Evolutionary conservation across 2,113 vertebrate genomes (phyloP).

Genomic region (Macquaria australasica): DNA sequence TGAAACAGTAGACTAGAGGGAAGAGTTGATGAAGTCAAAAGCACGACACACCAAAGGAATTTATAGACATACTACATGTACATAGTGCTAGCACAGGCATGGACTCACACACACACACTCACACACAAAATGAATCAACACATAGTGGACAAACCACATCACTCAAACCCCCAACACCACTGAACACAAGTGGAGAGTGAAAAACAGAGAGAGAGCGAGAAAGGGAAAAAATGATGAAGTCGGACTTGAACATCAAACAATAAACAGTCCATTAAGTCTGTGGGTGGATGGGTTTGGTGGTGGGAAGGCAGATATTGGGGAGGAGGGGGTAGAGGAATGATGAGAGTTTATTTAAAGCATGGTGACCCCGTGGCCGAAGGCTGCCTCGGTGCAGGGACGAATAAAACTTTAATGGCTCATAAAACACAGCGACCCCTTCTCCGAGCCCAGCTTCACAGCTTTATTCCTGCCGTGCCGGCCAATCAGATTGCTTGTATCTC

Average conservation of each 20-base stretch:
- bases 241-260: constrained; percentile 88
- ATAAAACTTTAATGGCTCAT: constrained; percentile 99
- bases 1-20: constrained; percentile 77
- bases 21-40: constrained; percentile 82
- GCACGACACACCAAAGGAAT: constrained; percentile 54
- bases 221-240: constrained; percentile 85
- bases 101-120: constrained; percentile 16
- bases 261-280: constrained; percentile 89
- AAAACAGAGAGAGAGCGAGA: constrained; percentile 62
- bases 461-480: constrained; percentile 74
- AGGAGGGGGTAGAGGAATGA: constrained; percentile 89
- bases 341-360: constrained; percentile 98
- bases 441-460: constrained; percentile 85
- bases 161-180: constrained; percentile 58
- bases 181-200: constrained; percentile 51
- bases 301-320: constrained; percentile 86
- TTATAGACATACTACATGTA: constrained; percentile 34
- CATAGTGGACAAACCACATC: constrained; percentile 60
- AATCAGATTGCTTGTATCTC: constrained; percentile 68
- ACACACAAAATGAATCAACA: constrained; percentile 39
- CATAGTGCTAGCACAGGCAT: neutral
- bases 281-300: constrained; percentile 56
- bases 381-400: constrained; percentile 96
- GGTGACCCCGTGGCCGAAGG: constrained; percentile 95
- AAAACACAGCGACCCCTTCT: constrained; percentile 96